Evolutionary conservation across 2,888 invertebrate species (phyloP).

Genomic region (Andrena bicolor): DNA sequence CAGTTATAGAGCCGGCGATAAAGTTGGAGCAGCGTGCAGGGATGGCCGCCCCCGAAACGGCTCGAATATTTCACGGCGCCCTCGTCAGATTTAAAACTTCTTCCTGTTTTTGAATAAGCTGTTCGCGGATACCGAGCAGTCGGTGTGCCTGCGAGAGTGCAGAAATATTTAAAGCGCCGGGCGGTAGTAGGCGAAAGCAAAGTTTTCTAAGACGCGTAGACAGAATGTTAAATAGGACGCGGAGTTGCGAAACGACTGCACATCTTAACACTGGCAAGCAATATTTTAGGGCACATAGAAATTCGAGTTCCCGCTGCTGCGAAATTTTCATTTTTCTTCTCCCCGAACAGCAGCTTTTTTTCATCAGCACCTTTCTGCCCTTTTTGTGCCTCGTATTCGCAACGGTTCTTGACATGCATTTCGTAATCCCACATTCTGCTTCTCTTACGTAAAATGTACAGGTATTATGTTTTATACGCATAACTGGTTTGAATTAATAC

Average conservation of each 20-base stretch:
- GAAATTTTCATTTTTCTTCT: background rate
- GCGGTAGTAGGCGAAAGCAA: background rate
- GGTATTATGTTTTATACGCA: background rate
- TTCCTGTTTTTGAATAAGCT: conserved; percentile 43
- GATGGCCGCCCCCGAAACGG: conserved; percentile 43
- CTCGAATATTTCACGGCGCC: conserved; percentile 53
- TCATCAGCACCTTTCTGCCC: background rate
- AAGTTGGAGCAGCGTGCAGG: conserved; percentile 47
- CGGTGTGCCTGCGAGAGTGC: background rate
- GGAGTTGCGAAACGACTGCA: background rate
- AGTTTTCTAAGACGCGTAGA: conserved; percentile 9
- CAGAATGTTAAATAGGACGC: conserved; percentile 31
- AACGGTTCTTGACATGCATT: conserved; percentile 26
- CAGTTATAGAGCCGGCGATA: conserved; percentile 44
- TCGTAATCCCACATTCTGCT: background rate
- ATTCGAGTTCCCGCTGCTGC: background rate
- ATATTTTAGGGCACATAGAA: background rate
- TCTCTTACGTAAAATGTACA: background rate
- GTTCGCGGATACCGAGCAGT: conserved; percentile 28
- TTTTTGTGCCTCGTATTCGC: conserved; percentile 2
- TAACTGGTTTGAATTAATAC: background rate
- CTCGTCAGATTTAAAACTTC: conserved; percentile 60
- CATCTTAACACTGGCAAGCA: background rate
- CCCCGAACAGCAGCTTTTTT: background rate
- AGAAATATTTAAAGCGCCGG: background rate